These are phyloP conservation scores for Gymnosoma rotundatum DNA, from an alignment of 2,888 invertebrate species.

Conservation along the genomic window DNA sequence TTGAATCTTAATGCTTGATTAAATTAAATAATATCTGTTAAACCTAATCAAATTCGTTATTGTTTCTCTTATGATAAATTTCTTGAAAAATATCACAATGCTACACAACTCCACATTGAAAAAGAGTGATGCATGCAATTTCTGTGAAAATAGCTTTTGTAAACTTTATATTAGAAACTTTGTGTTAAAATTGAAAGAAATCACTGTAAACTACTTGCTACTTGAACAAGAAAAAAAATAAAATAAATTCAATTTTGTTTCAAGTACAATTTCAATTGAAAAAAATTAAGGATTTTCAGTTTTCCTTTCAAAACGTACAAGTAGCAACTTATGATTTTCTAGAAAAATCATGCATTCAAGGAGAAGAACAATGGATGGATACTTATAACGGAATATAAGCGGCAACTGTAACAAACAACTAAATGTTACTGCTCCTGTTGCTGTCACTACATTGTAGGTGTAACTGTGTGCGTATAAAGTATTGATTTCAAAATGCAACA, in stretches of 20 bases:
- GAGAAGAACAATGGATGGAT: slow-evolving; percentile 13
- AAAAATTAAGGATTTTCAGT: slow-evolving; percentile 47
- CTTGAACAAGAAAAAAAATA: not conserved
- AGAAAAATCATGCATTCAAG: slow-evolving; percentile 20
- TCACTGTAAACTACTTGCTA: slow-evolving; percentile 4
- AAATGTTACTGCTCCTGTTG: slow-evolving; percentile 20
- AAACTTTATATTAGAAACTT: slow-evolving; percentile 32
- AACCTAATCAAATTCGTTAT: not conserved
- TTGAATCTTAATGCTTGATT: too few relatives aligned
- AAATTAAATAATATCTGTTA: too few relatives aligned
- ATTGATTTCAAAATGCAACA: slow-evolving; percentile 18
- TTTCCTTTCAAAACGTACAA: slow-evolving; percentile 17
- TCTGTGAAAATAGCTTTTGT: slow-evolving; percentile 34
- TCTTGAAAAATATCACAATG: slow-evolving; percentile 9
- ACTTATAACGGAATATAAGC: not conserved
- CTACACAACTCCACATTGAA: slow-evolving; percentile 31
- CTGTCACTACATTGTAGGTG: slow-evolving; percentile 5
- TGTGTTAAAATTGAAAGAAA: not conserved
- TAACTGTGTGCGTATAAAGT: too few relatives aligned
- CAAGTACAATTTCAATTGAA: slow-evolving; percentile 23
- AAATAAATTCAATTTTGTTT: slow-evolving; percentile 7
- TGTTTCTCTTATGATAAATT: not conserved
- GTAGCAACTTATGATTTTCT: slow-evolving; percentile 19
- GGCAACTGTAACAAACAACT: not conserved
- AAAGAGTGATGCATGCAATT: slow-evolving; percentile 37